Percentiles rank a stretch among this genome's conserved stretches.
These are phyloP conservation scores for Leptinotarsa texana DNA, from an alignment of 1,140 invertebrate species.

Conservation along the genomic window DNA sequence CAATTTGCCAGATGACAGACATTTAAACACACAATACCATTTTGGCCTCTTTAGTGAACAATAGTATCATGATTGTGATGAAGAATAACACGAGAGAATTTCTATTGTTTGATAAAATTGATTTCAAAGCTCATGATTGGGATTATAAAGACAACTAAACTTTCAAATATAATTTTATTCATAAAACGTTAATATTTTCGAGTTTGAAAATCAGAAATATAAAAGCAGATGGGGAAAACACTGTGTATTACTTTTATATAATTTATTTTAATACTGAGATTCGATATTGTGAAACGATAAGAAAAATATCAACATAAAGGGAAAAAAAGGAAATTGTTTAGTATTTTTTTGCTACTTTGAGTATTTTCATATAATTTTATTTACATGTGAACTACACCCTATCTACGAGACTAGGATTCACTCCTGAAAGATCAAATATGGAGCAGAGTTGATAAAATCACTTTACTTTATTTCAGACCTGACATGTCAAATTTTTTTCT, in stretches of 20 bases:
- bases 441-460: slow-evolving; percentile 20
- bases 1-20: slow-evolving; percentile 2
- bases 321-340: not conserved
- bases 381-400: slow-evolving; percentile 44
- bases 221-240: not conserved
- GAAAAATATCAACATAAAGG: too few relatives aligned
- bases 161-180: slow-evolving; percentile 14
- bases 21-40: slow-evolving; percentile 21
- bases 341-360: slow-evolving; percentile 30
- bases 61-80: slow-evolving; percentile 2
- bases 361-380: slow-evolving; percentile 44
- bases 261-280: not conserved
- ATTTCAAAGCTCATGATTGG: not conserved
- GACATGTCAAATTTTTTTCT: slow-evolving; percentile 31
- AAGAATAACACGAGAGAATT: not conserved
- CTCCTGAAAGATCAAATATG: slow-evolving; percentile 26
- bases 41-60: slow-evolving; percentile 26
- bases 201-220: slow-evolving; percentile 3
- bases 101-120: not conserved
- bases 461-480: slow-evolving; percentile 35
- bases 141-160: slow-evolving; percentile 7
- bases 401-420: slow-evolving; percentile 48
- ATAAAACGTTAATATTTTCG: slow-evolving; percentile 8
- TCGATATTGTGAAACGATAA: too few relatives aligned
- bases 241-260: not conserved